Evolutionary conservation across 1,140 invertebrate genomes (phyloP).

Genomic region (Drosophila insularis): DNA sequence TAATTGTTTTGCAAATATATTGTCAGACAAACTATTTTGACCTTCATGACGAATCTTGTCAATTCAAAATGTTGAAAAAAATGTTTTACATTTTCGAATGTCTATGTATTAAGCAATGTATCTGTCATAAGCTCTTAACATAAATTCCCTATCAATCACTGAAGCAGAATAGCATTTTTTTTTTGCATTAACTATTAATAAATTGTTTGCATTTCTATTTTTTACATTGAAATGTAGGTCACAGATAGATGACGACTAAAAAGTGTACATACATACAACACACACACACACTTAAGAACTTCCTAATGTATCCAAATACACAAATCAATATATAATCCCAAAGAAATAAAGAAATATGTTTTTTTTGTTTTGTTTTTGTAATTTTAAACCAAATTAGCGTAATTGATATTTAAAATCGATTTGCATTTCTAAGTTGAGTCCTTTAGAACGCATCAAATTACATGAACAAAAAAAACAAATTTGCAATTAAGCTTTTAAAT

Average conservation of each 20-base stretch:
- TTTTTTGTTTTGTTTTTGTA: constrained; percentile 32
- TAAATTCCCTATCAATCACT: constrained; percentile 55
- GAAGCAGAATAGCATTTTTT: constrained; percentile 31
- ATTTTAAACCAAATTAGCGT: constrained; percentile 30
- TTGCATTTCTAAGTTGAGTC: constrained; percentile 23
- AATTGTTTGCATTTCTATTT: constrained; percentile 47
- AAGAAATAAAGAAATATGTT: constrained; percentile 34
- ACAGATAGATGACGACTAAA: constrained; percentile 1
- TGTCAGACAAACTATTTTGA: no score
- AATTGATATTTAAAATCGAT: constrained; percentile 54
- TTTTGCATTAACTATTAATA: constrained; percentile 48
- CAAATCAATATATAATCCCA: constrained; percentile 19
- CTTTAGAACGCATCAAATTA: not conserved
- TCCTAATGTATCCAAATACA: constrained; percentile 62
- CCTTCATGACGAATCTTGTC: not conserved
- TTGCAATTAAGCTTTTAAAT: no score
- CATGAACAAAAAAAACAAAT: no score
- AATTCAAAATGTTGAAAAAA: not conserved
- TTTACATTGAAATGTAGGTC: constrained; percentile 49
- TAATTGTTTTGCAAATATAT: no score
- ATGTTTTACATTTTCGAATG: not conserved
- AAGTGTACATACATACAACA: constrained; percentile 10
- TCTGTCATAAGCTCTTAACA: not conserved
- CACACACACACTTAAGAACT: constrained; percentile 19
- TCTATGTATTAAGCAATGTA: no score